Evolutionary conservation across 2,797 vertebrate species (phyloP).

Genomic region (Scolopax rusticola): DNA sequence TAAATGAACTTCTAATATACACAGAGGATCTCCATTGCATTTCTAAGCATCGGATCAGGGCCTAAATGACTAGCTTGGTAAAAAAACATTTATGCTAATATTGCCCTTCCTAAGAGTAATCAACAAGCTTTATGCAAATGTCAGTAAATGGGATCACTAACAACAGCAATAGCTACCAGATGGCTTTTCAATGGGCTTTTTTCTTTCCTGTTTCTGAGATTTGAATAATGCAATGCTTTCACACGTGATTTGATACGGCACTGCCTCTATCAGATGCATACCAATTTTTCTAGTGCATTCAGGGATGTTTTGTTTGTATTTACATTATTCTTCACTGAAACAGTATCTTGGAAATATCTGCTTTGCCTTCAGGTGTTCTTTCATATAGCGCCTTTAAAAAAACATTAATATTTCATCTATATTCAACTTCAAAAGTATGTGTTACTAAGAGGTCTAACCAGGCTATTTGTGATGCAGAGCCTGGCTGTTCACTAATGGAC

Average conservation of each 20-base stretch:
- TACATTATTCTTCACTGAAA: constrained; percentile 1
- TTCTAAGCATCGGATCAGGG: neutral
- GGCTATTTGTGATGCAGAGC: constrained; percentile 41
- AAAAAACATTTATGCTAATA: constrained; percentile 65
- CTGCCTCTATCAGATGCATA: neutral
- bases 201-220: neutral
- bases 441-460: constrained; percentile 54
- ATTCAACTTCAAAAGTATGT: constrained; percentile 36
- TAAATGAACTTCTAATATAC: neutral
- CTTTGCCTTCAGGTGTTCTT: constrained; percentile 33
- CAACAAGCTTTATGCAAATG: constrained; percentile 65
- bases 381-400: constrained; percentile 53
- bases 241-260: constrained; percentile 44
- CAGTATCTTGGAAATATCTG: neutral
- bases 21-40: neutral
- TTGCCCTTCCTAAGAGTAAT: constrained; percentile 66
- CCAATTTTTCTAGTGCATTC: neutral
- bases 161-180: constrained; percentile 65
- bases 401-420: constrained; percentile 51
- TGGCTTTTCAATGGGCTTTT: constrained; percentile 58
- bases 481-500: constrained; percentile 68
- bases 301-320: neutral
- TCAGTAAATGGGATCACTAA: constrained; percentile 59
- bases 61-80: constrained; percentile 34
- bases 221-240: constrained; percentile 54